Percentiles rank a stretch among this genome's conserved stretches.
These are phyloP conservation scores for Cichladusa arquata DNA, from an alignment of 2,113 vertebrate genomes.

Conservation along the genomic window DNA sequence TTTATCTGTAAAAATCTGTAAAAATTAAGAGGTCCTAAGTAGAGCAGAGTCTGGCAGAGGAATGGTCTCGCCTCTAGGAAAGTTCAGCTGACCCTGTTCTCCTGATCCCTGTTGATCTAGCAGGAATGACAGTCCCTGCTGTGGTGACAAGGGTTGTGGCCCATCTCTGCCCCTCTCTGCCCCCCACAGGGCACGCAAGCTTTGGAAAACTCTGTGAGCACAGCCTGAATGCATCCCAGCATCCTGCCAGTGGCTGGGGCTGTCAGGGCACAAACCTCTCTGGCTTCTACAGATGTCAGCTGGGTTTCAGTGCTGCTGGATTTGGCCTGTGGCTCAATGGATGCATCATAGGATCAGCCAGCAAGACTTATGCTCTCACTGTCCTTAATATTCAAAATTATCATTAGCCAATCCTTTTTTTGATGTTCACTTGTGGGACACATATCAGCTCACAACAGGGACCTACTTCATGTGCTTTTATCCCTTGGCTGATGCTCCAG, in stretches of 20 bases:
- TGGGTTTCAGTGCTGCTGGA: neutral
- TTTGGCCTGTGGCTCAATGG: neutral
- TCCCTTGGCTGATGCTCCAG: neutral
- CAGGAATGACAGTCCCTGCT: neutral
- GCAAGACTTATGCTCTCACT: neutral
- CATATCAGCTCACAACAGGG: neutral
- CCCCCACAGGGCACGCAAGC: too few species aligned
- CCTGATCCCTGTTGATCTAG: neutral
- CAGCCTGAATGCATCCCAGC: neutral
- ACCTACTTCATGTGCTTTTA: constrained; percentile 3
- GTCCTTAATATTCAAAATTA: neutral
- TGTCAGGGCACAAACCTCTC: neutral
- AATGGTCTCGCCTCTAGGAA: neutral
- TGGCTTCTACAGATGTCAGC: neutral
- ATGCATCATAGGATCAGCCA: neutral
- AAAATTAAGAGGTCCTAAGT: neutral
- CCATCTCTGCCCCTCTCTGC: neutral
- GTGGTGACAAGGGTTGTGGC: neutral
- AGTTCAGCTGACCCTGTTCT: neutral
- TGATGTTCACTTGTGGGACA: neutral
- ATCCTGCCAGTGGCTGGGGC: accelerated
- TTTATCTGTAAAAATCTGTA: neutral
- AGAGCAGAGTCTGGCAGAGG: neutral
- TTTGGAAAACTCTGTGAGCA: neutral
- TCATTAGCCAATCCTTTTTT: neutral